A percentile compares a stretch with the other conserved stretches of the same genome.
Evolutionary conservation across 2,888 invertebrate genomes (phyloP).

Genomic region (Agrypnus murinus): DNA sequence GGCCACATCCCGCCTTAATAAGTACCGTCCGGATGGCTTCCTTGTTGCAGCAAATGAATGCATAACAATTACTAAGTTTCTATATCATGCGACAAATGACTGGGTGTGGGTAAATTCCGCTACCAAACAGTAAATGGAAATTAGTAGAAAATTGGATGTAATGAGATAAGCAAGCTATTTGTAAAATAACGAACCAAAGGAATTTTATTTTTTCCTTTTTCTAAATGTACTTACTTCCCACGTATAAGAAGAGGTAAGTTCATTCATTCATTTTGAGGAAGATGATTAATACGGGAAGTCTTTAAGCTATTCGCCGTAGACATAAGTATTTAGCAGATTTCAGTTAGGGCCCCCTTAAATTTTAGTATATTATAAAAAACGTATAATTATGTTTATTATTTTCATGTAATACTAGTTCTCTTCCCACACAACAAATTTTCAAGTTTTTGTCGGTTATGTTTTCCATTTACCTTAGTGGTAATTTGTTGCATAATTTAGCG

Average conservation of each 20-base stretch:
- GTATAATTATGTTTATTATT: no score
- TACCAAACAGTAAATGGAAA: slow-evolving; percentile 16
- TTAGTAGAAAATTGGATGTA: slow-evolving; percentile 21
- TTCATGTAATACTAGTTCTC: not conserved
- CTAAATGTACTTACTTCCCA: slow-evolving; percentile 21
- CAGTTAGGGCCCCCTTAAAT: not conserved
- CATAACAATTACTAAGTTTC: slow-evolving; percentile 57
- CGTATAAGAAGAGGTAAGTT: no score
- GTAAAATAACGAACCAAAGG: not conserved
- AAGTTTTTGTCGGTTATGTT: slow-evolving; percentile 1
- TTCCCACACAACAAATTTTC: slow-evolving; percentile 4
- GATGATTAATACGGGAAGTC: not conserved
- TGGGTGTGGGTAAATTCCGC: slow-evolving; percentile 33
- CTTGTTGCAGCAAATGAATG: slow-evolving; percentile 64
- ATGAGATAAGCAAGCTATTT: slow-evolving; percentile 1
- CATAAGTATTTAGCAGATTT: slow-evolving; percentile 1
- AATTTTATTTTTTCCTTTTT: not conserved
- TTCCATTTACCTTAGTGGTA: slow-evolving; percentile 30
- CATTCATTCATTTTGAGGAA: no score
- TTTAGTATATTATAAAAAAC: no score
- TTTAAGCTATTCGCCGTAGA: not conserved
- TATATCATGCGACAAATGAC: slow-evolving; percentile 55
- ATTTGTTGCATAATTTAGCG: slow-evolving; percentile 47
- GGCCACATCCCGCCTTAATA: slow-evolving; percentile 68
- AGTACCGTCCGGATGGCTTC: slow-evolving; percentile 65